Evolutionary conservation across 1,140 invertebrate species (phyloP).

Genomic region (Brachionus plicatilis): DNA sequence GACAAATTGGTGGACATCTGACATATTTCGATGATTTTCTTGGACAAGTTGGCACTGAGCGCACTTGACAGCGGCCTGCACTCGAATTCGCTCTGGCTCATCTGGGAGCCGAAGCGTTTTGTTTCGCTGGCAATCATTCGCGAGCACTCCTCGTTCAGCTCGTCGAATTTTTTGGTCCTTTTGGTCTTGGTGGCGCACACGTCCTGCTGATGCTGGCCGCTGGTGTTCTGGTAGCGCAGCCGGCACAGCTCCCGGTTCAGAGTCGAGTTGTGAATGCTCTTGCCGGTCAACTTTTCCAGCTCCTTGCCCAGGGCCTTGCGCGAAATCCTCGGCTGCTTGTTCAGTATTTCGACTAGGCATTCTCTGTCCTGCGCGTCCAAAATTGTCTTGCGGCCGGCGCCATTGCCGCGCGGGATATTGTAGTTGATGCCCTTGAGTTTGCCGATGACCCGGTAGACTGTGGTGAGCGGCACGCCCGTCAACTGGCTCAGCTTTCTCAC

Average conservation of each 20-base stretch:
- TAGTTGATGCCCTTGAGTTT: conserved; percentile 37
- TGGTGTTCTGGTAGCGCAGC: conserved; percentile 2
- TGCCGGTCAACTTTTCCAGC: conserved; percentile 28
- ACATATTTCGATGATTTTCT: conserved; percentile 37
- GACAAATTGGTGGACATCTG: conserved; percentile 30
- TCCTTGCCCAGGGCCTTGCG: conserved; percentile 29
- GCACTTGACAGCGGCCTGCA: neutral
- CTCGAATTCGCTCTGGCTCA: conserved; percentile 27
- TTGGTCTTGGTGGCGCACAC: neutral
- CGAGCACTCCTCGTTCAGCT: neutral
- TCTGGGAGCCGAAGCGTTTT: neutral
- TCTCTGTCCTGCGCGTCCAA: conserved; percentile 31
- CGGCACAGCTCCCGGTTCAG: conserved; percentile 20
- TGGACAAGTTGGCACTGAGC: neutral
- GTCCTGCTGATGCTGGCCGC: neutral
- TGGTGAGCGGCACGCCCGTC: conserved; percentile 27
- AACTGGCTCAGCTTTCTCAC: conserved; percentile 31
- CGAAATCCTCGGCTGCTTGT: conserved; percentile 32
- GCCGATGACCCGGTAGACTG: conserved; percentile 29
- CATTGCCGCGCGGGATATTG: conserved; percentile 33
- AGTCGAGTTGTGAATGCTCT: conserved; percentile 37
- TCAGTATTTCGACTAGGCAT: conserved; percentile 33
- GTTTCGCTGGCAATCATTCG: neutral
- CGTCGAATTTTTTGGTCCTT: neutral
- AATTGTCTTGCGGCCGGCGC: conserved; percentile 36